Evolutionary conservation across 2,888 invertebrate species (phyloP), one percentile per base, ranked within the genome.

Genomic region (Aromia moschata): DNA sequence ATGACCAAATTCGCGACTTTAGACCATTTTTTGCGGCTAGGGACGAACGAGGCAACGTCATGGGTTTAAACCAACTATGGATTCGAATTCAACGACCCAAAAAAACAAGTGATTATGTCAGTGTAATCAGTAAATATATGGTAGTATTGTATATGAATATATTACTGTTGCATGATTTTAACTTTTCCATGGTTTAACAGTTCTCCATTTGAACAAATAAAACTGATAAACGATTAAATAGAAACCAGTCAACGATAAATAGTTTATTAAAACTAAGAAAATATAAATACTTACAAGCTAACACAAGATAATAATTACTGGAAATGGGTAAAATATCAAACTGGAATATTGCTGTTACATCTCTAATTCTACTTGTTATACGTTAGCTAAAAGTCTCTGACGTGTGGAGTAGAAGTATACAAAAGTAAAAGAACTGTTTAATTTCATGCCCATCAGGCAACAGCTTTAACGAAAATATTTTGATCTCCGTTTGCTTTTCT

Each of bases 241-340:
- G n/a, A n/a, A n/a, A n/a, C n/a, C n/a, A n/a, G n/a, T n/a, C n/a
- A n/a, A n/a, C n/a, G n/a, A n/a, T 46, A 12, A 16, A 36, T 38
- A 15, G 10, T 49, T 49, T 49, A 49, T 49, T 49, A 49, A 37
- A 18, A 37, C 47, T 49, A 49, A 18, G 33, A 37, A 49, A 49
- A 49, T 49, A 49, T 49, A 49, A 49, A 49, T 18, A 37, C 47
- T 49, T 49, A 46, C n/a, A 37, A 30, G 14, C 49, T 49, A 49
- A 49, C 5, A 9, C 10, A 5, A 33, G 2, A 25, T 2, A 37
- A 38, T n/a, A 49, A 47, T 36, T 33, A 38, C 30, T 49, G 49
- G 49, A 49, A 49, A 20, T 25, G 37, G 49, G 25, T 49, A 38
- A 18, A 49, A 49, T 49, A 49, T 37, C 38, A 20, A 25, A 38